phyloP scores from a whole-genome alignment of 1,140 invertebrate genomes.

The Plutomurus gul region DNA sequence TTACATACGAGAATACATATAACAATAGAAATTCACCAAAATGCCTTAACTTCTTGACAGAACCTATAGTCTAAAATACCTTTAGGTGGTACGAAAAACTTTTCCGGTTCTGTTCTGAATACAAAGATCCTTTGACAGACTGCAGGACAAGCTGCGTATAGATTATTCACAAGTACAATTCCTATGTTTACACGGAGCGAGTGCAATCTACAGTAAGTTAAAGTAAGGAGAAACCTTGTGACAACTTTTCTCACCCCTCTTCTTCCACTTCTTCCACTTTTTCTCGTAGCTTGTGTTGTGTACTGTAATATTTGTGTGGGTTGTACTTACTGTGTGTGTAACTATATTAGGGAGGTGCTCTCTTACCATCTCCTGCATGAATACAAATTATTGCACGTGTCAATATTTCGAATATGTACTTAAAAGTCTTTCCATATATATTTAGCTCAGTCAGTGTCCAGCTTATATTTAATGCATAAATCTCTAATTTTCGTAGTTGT shows the following conservation, averaged over 20 bases:
- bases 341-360: too few species aligned
- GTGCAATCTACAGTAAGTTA: neutral
- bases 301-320: neutral
- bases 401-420: too few species aligned
- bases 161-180: neutral
- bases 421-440: constrained; percentile 18
- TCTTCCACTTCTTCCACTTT: neutral
- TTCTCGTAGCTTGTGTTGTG: neutral
- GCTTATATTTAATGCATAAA: too few species aligned
- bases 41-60: constrained; percentile 28
- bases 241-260: neutral
- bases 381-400: neutral
- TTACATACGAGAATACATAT: too few species aligned
- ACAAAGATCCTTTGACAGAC: constrained; percentile 21
- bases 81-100: constrained; percentile 20
- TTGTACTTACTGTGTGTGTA: neutral
- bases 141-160: neutral
- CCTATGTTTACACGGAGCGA: neutral
- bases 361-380: too few species aligned
- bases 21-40: constrained; percentile 21
- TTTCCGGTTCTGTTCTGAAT: constrained; percentile 27
- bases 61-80: constrained; percentile 27
- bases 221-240: neutral
- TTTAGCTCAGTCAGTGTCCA: too few species aligned
- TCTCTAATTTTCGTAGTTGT: too few species aligned